These are phyloP conservation scores for Danio aesculapii DNA, from an alignment of 2,797 vertebrate species.

Conservation along the genomic window DNA sequence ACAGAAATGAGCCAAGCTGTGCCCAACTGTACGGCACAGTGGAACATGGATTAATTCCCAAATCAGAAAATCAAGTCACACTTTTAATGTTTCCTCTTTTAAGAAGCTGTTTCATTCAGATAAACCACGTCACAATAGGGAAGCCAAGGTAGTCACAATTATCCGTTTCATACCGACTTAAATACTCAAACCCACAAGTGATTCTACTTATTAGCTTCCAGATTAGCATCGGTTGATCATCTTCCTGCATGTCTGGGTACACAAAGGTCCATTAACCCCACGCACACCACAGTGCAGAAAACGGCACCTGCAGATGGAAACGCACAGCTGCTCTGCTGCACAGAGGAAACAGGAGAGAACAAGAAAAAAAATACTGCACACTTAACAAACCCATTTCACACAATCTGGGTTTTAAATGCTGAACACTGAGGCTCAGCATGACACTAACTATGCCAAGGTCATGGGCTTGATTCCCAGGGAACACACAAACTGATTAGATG, in stretches of 20 bases:
- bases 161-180: neutral
- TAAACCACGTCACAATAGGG: neutral
- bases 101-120: neutral
- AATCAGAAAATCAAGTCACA: neutral
- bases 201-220: slow-evolving; percentile 18
- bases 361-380: slow-evolving; percentile 6
- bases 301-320: slow-evolving; percentile 11
- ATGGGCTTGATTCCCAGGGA: neutral
- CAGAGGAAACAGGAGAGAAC: neutral
- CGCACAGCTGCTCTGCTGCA: slow-evolving; percentile 29
- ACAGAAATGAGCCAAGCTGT: too few species aligned
- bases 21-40: too few species aligned
- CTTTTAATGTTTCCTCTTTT: neutral
- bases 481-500: neutral
- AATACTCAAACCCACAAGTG: neutral
- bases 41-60: neutral
- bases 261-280: slow-evolving; percentile 29
- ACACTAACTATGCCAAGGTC: neutral
- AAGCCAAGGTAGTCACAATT: neutral
- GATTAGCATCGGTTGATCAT: slow-evolving; percentile 14
- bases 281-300: neutral
- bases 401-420: slow-evolving; percentile 5
- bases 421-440: neutral
- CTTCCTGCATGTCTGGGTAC: slow-evolving; percentile 8
- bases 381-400: neutral